These are phyloP conservation scores for Amblyornis subalaris DNA, from an alignment of 2,113 vertebrate species.

Conservation along the genomic window DNA sequence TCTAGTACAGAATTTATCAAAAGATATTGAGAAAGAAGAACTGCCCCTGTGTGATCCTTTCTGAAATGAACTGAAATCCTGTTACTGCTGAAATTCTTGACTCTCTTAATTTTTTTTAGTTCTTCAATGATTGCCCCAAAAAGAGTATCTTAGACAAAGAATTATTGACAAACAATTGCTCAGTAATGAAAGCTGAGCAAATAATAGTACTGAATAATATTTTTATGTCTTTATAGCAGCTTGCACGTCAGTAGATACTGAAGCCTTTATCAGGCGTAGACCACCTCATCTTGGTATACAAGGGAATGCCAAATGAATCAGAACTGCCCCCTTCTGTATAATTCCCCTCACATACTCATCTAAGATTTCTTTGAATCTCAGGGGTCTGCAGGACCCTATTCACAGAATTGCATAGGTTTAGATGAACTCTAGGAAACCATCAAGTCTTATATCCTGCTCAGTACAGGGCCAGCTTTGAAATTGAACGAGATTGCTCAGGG, in stretches of 20 bases:
- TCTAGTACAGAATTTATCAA: background rate
- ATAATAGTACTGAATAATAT: background rate
- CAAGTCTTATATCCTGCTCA: background rate
- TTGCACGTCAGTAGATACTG: background rate
- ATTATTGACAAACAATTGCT: background rate
- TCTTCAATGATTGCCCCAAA: background rate
- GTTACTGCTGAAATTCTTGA: background rate
- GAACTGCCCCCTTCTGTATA: background rate
- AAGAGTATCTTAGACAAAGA: background rate
- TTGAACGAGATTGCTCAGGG: background rate
- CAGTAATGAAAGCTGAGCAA: background rate
- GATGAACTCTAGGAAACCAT: background rate
- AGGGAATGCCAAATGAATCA: background rate
- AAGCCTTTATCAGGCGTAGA: background rate
- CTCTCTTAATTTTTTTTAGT: background rate
- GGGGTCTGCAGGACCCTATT: background rate
- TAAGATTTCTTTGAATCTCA: background rate
- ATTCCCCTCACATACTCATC: fast-evolving
- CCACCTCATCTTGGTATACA: background rate
- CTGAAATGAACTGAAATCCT: background rate
- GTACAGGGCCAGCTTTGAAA: background rate
- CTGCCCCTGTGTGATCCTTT: background rate
- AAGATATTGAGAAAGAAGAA: background rate
- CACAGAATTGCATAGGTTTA: background rate
- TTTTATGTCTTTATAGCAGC: background rate